phyloP scores from a whole-genome alignment of 2,888 invertebrate species.

The Drosophila buzzatii region DNA sequence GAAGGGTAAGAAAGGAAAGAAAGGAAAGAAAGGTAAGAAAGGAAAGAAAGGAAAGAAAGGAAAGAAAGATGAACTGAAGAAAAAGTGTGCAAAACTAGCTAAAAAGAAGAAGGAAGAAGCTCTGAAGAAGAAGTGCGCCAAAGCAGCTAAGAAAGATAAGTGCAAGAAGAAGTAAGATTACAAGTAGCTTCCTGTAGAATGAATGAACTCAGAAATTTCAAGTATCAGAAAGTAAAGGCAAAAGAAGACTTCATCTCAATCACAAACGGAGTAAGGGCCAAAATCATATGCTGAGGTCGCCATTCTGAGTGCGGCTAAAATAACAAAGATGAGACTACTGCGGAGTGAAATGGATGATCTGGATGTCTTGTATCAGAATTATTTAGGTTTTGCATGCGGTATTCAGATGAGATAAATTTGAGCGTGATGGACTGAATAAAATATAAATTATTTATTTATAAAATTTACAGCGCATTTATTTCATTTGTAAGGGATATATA shows the following conservation, averaged over 20 bases:
- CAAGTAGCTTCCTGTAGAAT: too few relatives aligned
- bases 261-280: neutral
- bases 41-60: neutral
- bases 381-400: neutral
- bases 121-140: neutral
- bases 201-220: neutral
- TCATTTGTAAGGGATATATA: too few relatives aligned
- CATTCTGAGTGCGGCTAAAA: neutral
- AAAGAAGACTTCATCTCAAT: neutral
- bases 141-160: neutral
- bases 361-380: neutral
- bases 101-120: slow-evolving; percentile 1
- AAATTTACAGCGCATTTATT: neutral
- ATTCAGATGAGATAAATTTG: neutral
- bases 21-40: neutral
- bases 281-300: neutral
- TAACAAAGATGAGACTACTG: neutral
- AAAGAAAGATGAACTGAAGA: neutral
- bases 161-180: neutral
- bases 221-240: neutral
- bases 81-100: neutral
- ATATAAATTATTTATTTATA: neutral
- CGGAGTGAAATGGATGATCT: neutral
- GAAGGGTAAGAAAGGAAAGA: neutral
- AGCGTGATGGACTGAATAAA: neutral